Percentiles rank a stretch among this genome's conserved stretches.
Evolutionary conservation across 1,140 invertebrate genomes (phyloP).

Genomic region (Eriosoma lanigerum): DNA sequence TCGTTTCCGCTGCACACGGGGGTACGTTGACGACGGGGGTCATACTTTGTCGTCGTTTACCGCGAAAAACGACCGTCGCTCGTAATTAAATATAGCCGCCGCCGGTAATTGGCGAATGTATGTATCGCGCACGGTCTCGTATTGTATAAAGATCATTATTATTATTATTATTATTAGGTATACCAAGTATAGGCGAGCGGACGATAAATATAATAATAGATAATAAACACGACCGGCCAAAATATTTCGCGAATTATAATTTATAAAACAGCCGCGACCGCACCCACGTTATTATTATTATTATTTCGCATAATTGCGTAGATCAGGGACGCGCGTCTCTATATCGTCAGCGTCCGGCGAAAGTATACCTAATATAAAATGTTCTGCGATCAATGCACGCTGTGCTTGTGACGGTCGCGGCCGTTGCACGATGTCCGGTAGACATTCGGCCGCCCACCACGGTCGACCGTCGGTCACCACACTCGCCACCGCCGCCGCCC

Average conservation of each 20-base stretch:
- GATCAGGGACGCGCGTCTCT: constrained; percentile 10
- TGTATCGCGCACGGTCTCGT: not conserved
- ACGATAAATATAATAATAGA: no score
- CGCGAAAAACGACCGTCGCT: not conserved
- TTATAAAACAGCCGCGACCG: not conserved
- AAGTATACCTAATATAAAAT: no score
- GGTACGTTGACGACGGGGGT: constrained; percentile 5
- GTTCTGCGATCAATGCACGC: not conserved
- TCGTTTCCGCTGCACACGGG: not conserved
- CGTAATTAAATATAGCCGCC: not conserved
- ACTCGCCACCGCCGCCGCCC: not conserved
- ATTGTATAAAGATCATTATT: not conserved
- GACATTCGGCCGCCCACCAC: constrained; percentile 11
- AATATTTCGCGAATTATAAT: not conserved
- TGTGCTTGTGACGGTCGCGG: constrained; percentile 6
- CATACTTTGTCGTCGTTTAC: not conserved
- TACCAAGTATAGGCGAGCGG: no score
- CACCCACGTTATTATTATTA: not conserved
- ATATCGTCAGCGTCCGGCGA: not conserved
- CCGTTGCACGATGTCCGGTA: not conserved
- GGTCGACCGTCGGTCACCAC: not conserved
- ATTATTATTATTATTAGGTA: not conserved
- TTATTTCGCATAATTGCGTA: not conserved
- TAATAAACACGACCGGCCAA: not conserved
- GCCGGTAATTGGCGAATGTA: constrained; percentile 8